phyloP scores from a whole-genome alignment of 1,140 invertebrate species.

The Pseudomyrmex concolor region DNA sequence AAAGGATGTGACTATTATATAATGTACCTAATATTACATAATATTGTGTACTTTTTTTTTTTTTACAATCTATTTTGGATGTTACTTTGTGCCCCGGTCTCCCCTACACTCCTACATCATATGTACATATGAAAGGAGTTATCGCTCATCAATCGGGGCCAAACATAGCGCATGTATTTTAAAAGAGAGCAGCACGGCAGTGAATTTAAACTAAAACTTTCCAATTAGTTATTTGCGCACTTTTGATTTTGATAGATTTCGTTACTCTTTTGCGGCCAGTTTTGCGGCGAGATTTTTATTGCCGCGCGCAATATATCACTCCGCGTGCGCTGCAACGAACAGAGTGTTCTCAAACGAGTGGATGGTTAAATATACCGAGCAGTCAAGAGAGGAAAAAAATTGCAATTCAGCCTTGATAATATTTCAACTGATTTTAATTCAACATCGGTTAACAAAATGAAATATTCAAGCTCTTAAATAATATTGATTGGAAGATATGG shows the following conservation, averaged over 20 bases:
- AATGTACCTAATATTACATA: too few relatives aligned
- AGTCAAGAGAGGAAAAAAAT: slow-evolving; percentile 1
- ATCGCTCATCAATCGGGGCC: slow-evolving; percentile 25
- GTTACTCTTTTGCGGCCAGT: slow-evolving; percentile 46
- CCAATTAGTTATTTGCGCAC: slow-evolving; percentile 78
- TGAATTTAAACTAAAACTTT: slow-evolving; percentile 81
- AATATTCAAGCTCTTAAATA: neutral
- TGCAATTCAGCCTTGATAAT: neutral
- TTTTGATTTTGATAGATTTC: slow-evolving; percentile 31
- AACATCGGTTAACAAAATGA: neutral
- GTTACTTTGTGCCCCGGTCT: too few relatives aligned
- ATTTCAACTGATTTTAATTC: slow-evolving; percentile 6
- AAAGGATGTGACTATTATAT: too few relatives aligned
- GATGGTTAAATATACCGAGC: neutral
- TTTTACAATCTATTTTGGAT: too few relatives aligned
- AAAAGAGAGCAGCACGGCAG: slow-evolving; percentile 69
- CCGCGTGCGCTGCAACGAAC: slow-evolving; percentile 17
- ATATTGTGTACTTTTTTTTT: too few relatives aligned
- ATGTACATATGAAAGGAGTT: slow-evolving; percentile 29
- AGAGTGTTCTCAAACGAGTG: slow-evolving; percentile 30
- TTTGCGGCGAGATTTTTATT: slow-evolving; percentile 2
- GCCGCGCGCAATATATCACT: slow-evolving; percentile 51
- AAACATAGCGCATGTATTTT: slow-evolving; percentile 54
- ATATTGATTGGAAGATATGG: neutral
- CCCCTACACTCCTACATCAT: neutral